Evolutionary conservation across 2,113 vertebrate species (phyloP).

Genomic region (Trinectes maculatus): DNA sequence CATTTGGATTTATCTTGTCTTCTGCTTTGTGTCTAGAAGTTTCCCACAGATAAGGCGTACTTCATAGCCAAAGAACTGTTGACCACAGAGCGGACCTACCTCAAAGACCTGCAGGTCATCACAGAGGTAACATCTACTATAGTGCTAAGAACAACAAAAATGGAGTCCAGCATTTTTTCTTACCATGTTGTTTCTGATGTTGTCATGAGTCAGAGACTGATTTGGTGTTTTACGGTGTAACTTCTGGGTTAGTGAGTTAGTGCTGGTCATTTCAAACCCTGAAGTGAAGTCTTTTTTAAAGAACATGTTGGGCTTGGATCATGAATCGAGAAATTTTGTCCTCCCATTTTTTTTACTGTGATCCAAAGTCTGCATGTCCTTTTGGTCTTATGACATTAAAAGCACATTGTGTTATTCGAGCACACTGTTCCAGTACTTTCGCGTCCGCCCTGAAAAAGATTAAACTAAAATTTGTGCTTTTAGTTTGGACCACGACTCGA

Average conservation of each 20-base stretch:
- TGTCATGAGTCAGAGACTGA: too few relatives aligned
- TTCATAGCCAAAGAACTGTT: constrained; percentile 95
- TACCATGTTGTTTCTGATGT: too few relatives aligned
- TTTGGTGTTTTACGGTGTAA: not conserved
- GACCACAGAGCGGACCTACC: constrained; percentile 91
- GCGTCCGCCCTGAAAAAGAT: constrained; percentile 9
- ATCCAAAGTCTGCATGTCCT: too few relatives aligned
- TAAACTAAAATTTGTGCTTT: constrained; percentile 20
- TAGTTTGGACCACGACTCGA: constrained; percentile 9
- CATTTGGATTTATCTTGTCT: constrained; percentile 5
- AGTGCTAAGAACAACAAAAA: too few relatives aligned
- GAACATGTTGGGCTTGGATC: constrained; percentile 5
- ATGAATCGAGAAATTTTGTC: constrained; percentile 16
- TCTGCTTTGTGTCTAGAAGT: constrained; percentile 84
- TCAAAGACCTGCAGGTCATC: constrained; percentile 95
- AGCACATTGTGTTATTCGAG: not conserved
- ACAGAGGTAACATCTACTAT: constrained; percentile 91
- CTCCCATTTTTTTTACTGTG: not conserved
- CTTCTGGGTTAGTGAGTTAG: not conserved
- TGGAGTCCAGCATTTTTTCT: too few relatives aligned
- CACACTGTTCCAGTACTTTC: too few relatives aligned
- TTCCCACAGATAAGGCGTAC: constrained; percentile 93
- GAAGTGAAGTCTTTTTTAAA: constrained; percentile 13
- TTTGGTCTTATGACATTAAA: constrained; percentile 24
- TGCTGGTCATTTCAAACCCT: too few relatives aligned